These are phyloP conservation scores for Cheilosia vulpina DNA, from an alignment of 2,888 invertebrate genomes.

Conservation along the genomic window DNA sequence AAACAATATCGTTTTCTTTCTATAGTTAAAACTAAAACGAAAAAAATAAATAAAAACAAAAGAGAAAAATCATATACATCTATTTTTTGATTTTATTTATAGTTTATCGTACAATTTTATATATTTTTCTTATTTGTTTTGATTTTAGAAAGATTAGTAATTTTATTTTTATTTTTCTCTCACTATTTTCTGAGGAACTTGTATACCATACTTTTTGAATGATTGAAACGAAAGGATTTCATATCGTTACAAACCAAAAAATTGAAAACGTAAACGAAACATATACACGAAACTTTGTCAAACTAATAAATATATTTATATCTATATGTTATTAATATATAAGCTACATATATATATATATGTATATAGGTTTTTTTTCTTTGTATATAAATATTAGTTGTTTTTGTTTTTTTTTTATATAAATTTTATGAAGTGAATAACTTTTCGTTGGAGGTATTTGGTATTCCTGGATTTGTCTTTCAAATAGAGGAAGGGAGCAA, in stretches of 20 bases:
- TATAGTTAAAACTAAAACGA: conserved; percentile 35
- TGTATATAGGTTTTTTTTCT: conserved; percentile 49
- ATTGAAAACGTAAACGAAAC: conserved; percentile 64
- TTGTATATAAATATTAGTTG: conserved; percentile 75
- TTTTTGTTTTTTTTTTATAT: conserved; percentile 18
- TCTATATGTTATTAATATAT: conserved; percentile 52
- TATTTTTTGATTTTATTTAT: conserved; percentile 56
- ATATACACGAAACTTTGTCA: conserved; percentile 61
- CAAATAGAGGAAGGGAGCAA: background rate
- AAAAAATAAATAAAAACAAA: conserved; percentile 15
- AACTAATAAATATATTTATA: conserved; percentile 77
- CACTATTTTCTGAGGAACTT: conserved; percentile 87
- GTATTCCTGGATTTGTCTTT: conserved; percentile 80
- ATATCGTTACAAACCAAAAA: conserved; percentile 78
- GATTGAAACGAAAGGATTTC: conserved; percentile 72
- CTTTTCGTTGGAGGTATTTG: conserved; percentile 83
- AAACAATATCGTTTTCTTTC: conserved; percentile 37
- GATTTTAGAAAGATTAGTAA: conserved; percentile 77
- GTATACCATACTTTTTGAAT: conserved; percentile 86
- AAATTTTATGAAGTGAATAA: conserved; percentile 50
- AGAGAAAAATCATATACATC: conserved; percentile 18
- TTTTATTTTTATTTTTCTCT: conserved; percentile 77
- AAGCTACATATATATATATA: conserved; percentile 66
- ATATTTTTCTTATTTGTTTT: conserved; percentile 76
- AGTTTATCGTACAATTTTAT: conserved; percentile 53